Conservation (phyloP, 2,797 vertebrate species). For the Gymnothorax reevesii region DNA sequence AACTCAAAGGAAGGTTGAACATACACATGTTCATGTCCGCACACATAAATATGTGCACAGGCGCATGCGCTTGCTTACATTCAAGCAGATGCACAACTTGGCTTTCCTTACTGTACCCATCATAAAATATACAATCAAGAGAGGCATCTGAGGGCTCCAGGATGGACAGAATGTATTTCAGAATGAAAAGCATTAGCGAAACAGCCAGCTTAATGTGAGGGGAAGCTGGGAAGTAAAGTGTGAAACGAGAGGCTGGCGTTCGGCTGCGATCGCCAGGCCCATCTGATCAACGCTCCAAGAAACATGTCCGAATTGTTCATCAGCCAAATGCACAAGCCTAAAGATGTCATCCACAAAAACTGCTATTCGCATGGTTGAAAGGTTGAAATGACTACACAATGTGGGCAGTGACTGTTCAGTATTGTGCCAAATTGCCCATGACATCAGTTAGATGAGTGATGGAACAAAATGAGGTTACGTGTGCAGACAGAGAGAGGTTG, state of each 20-base stretch:
- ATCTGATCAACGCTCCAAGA: background rate
- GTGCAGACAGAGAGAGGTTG: background rate
- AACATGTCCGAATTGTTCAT: background rate
- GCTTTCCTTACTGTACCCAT: background rate
- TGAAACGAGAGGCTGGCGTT: background rate
- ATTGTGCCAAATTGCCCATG: background rate
- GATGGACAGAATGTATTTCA: background rate
- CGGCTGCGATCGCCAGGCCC: background rate
- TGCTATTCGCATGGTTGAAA: background rate
- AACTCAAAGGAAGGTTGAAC: background rate
- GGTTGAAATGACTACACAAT: background rate
- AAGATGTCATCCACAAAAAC: background rate
- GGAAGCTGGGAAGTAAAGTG: constrained; percentile 2
- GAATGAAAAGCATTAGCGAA: background rate
- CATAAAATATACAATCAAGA: background rate
- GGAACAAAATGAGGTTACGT: background rate
- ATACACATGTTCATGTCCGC: background rate
- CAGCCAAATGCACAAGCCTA: background rate
- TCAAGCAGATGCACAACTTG: too few relatives aligned
- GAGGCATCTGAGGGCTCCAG: background rate
- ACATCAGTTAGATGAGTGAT: background rate
- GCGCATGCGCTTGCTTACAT: too few relatives aligned
- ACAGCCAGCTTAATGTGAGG: background rate
- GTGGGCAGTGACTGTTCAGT: background rate
- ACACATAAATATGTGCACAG: too few relatives aligned